Percentiles rank a stretch among this genome's conserved stretches.
phyloP scores from a whole-genome alignment of 2,888 invertebrate genomes.

The Geophilus truncorum region DNA sequence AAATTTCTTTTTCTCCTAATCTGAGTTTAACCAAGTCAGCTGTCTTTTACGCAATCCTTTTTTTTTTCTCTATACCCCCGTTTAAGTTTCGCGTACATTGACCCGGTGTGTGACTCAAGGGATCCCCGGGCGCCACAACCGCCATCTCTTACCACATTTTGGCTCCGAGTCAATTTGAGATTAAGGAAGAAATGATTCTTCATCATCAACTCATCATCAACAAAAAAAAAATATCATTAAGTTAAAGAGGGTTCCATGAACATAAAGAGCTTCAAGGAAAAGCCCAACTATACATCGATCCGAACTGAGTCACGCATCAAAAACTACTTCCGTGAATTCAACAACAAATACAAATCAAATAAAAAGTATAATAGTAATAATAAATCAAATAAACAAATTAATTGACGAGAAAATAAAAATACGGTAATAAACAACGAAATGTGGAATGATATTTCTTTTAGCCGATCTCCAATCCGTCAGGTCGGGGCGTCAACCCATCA shows the following conservation, averaged over 20 bases:
- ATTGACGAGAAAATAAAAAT: neutral
- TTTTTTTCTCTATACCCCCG: neutral
- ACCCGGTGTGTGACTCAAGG: neutral
- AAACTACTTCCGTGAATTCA: conserved; percentile 17
- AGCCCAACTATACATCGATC: conserved; percentile 6
- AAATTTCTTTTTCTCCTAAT: neutral
- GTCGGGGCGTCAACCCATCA: neutral
- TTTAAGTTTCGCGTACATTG: neutral
- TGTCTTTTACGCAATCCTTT: neutral
- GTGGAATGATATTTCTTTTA: neutral
- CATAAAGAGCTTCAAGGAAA: conserved; percentile 16
- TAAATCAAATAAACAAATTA: neutral
- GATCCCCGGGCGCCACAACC: neutral
- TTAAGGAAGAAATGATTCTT: neutral
- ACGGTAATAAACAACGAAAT: too few species aligned
- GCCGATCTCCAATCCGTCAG: neutral
- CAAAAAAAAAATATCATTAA: neutral
- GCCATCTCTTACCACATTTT: neutral
- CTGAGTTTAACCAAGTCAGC: neutral
- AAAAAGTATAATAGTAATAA: neutral
- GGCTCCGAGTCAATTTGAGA: conserved; percentile 7
- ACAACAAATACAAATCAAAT: conserved; percentile 13
- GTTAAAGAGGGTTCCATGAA: neutral
- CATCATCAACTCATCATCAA: neutral
- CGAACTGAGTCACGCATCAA: conserved; percentile 27